Evolutionary conservation across 1,140 invertebrate genomes (phyloP).

Genomic region (Drosophila littoralis): DNA sequence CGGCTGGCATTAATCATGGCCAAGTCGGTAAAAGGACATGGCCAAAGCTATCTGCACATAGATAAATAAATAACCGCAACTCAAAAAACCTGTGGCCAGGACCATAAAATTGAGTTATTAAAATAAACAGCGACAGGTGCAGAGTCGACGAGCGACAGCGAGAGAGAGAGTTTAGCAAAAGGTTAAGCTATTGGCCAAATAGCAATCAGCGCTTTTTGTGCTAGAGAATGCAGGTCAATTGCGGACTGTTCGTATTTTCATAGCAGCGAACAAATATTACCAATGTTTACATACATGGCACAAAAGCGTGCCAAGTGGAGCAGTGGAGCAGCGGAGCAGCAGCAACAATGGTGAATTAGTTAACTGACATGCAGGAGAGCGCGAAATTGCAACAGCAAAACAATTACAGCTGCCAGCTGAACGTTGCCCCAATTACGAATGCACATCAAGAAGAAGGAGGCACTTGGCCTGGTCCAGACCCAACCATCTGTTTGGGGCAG

Average conservation of each 20-base stretch:
- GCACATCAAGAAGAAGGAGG: constrained; percentile 21
- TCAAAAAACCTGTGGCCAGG: constrained; percentile 51
- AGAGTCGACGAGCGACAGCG: constrained; percentile 22
- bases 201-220: constrained; percentile 54
- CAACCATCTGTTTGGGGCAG: constrained; percentile 1
- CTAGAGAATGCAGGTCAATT: constrained; percentile 66
- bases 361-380: constrained; percentile 19
- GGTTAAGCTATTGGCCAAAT: constrained; percentile 44
- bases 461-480: constrained; percentile 33
- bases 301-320: constrained; percentile 42
- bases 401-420: constrained; percentile 70
- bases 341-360: constrained; percentile 33
- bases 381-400: constrained; percentile 69
- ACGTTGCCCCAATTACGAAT: constrained; percentile 67
- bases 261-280: constrained; percentile 6
- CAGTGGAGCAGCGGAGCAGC: constrained; percentile 8
- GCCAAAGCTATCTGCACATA: constrained; percentile 39
- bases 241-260: constrained; percentile 32
- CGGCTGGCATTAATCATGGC: constrained; percentile 59
- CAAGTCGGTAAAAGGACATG: constrained; percentile 58
- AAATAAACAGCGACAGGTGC: constrained; percentile 62
- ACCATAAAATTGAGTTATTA: constrained; percentile 77
- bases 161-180: constrained; percentile 9
- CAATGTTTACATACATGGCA: constrained; percentile 27
- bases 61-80: constrained; percentile 58